phyloP scores from a whole-genome alignment of 2,888 invertebrate genomes.

The Homarus gammarus region DNA sequence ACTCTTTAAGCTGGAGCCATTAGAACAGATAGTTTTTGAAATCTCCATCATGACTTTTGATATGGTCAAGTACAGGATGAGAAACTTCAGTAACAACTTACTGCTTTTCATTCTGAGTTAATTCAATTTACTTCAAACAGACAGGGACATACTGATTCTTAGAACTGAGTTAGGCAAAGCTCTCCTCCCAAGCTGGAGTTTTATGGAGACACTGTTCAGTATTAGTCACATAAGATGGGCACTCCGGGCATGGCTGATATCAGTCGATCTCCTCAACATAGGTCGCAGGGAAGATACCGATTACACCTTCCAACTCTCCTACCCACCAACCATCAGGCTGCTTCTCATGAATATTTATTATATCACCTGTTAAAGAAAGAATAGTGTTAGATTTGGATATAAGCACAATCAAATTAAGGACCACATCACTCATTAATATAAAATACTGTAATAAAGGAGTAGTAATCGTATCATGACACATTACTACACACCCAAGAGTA shows the following conservation, averaged over 20 bases:
- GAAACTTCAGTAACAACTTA: too few relatives aligned
- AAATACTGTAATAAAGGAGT: not conserved
- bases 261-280: slow-evolving; percentile 89
- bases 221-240: not conserved
- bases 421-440: not conserved
- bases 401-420: too few relatives aligned
- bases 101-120: not conserved
- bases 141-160: not conserved
- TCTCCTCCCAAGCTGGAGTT: slow-evolving; percentile 13
- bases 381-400: not conserved
- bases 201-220: slow-evolving; percentile 22
- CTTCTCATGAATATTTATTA: slow-evolving; percentile 92
- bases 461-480: too few relatives aligned
- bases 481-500: too few relatives aligned
- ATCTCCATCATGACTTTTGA: too few relatives aligned
- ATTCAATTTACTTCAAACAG: too few relatives aligned
- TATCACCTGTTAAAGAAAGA: slow-evolving; percentile 85
- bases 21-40: too few relatives aligned
- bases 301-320: slow-evolving; percentile 90
- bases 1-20: too few relatives aligned
- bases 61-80: not conserved
- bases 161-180: slow-evolving; percentile 8
- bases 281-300: slow-evolving; percentile 95
- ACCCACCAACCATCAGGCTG: slow-evolving; percentile 97
- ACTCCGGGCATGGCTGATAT: slow-evolving; percentile 41